Evolutionary conservation across 2,113 vertebrate genomes (phyloP).

Genomic region (Albula goreensis): DNA sequence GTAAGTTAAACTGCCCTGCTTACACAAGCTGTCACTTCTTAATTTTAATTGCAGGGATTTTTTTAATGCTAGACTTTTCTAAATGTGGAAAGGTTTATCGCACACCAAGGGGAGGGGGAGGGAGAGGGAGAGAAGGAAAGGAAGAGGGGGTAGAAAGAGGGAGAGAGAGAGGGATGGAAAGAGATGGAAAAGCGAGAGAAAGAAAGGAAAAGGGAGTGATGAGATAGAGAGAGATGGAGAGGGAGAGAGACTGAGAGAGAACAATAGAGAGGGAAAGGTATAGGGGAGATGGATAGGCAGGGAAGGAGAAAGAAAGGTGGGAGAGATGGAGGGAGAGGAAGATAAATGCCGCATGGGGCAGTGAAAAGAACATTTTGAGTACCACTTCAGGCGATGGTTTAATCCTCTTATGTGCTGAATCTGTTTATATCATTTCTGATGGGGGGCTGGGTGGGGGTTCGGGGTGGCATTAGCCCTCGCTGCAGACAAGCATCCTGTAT

Average conservation of each 20-base stretch:
- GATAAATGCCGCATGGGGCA: background rate
- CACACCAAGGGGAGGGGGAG: background rate
- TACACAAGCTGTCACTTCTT: background rate
- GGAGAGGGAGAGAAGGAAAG: background rate
- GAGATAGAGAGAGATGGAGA: background rate
- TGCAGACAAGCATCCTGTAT: too few relatives aligned
- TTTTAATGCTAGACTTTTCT: background rate
- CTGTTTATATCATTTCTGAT: background rate
- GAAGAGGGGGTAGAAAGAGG: background rate
- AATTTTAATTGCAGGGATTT: background rate
- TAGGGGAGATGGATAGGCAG: too few relatives aligned
- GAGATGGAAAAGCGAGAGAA: too few relatives aligned
- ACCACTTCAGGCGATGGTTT: background rate
- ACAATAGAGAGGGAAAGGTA: too few relatives aligned
- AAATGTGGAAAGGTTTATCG: background rate
- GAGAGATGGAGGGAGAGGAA: too few relatives aligned
- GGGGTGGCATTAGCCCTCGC: background rate
- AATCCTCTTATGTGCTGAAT: slow-evolving; percentile 1
- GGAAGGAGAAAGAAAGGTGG: too few relatives aligned
- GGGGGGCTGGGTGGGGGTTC: too few relatives aligned
- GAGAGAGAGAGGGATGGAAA: background rate
- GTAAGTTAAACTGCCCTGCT: background rate
- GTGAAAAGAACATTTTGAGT: background rate
- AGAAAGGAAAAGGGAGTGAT: too few relatives aligned
- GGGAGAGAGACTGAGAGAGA: background rate